Evolutionary conservation across 2,113 vertebrate genomes (phyloP).

Genomic region (Setophaga kirtlandii): DNA sequence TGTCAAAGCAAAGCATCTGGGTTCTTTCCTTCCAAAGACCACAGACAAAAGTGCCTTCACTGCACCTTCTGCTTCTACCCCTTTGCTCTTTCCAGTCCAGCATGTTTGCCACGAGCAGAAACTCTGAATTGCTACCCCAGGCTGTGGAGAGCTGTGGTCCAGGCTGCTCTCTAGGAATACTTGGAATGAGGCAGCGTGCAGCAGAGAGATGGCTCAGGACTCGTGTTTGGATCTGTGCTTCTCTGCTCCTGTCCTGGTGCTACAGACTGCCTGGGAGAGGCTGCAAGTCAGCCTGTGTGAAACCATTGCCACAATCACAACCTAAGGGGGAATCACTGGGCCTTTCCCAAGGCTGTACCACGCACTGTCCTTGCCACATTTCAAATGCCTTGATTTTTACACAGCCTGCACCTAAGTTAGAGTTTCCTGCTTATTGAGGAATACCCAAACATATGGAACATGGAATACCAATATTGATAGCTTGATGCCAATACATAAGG

Average conservation of each 20-base stretch:
- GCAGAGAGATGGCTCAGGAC: not conserved
- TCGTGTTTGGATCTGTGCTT: rapidly evolving
- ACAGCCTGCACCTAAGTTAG: not conserved
- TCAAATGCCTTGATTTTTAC: not conserved
- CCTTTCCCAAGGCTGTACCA: not conserved
- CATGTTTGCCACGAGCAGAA: not conserved
- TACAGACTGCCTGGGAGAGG: not conserved
- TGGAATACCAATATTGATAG: not conserved
- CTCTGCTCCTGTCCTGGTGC: not conserved
- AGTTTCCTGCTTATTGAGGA: not conserved
- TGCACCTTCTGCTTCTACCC: not conserved
- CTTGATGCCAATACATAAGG: not conserved
- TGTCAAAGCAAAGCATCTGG: not conserved
- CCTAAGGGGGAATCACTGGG: rapidly evolving
- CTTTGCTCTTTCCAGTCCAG: not conserved
- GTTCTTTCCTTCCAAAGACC: not conserved
- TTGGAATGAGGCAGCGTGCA: not conserved
- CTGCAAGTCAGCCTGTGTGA: not conserved
- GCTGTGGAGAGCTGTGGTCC: not conserved
- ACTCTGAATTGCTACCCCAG: not conserved
- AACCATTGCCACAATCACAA: not conserved
- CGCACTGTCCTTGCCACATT: no score
- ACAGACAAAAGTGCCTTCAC: not conserved
- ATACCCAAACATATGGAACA: not conserved
- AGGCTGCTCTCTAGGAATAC: not conserved